Evolutionary conservation across 2,113 vertebrate species (phyloP).

Genomic region (Pluvianellus socialis): DNA sequence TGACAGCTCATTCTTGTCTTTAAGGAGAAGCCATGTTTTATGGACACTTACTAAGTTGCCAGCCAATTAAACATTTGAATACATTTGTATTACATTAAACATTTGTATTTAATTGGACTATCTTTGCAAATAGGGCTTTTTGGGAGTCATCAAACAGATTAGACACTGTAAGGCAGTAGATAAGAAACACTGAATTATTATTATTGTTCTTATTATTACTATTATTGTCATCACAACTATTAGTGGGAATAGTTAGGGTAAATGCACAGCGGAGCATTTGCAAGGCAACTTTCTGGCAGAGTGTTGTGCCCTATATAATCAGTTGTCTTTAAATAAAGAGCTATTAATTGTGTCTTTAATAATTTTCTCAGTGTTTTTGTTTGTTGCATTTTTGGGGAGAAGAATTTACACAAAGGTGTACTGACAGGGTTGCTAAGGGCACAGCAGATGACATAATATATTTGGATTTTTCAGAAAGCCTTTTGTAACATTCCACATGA

Average conservation of each 20-base stretch:
- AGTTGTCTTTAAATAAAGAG: not conserved
- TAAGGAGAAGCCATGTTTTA: constrained; percentile 23
- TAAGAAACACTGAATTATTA: not conserved
- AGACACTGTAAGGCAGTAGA: not conserved
- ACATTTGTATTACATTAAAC: not conserved
- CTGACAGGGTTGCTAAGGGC: constrained; percentile 2
- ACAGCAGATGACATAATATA: not conserved
- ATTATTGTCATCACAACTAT: not conserved
- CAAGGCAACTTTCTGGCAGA: not conserved
- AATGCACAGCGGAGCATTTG: not conserved
- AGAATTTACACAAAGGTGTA: not conserved
- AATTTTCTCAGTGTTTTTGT: not conserved
- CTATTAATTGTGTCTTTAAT: not conserved
- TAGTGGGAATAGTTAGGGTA: not conserved
- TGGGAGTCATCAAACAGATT: not conserved
- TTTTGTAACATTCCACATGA: not conserved
- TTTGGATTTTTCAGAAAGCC: not conserved
- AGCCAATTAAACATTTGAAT: constrained; percentile 33
- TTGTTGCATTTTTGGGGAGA: not conserved
- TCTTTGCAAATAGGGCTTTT: not conserved
- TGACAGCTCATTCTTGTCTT: constrained; percentile 30
- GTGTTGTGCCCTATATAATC: not conserved
- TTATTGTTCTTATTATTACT: not conserved
- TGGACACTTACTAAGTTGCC: not conserved
- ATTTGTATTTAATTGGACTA: not conserved